phyloP scores from a whole-genome alignment of 2,888 invertebrate genomes.

The Cecidostiba fungosa region DNA sequence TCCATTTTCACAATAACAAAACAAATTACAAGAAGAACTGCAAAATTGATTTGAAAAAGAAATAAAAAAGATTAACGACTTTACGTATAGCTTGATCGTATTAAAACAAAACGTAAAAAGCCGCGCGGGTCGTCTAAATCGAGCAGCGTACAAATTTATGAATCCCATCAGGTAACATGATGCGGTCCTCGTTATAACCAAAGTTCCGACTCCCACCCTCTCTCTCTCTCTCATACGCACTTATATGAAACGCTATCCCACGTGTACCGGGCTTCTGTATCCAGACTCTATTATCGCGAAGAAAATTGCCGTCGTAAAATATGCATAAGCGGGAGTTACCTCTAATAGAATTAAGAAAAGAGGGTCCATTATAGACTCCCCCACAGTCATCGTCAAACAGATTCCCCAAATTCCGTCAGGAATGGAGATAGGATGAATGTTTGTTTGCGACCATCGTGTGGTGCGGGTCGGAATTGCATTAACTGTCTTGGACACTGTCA shows the following conservation, averaged over 20 bases:
- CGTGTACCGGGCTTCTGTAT: not conserved
- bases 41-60: no score
- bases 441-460: not conserved
- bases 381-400: not conserved
- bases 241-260: not conserved
- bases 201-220: not conserved
- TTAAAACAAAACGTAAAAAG: not conserved
- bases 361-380: not conserved
- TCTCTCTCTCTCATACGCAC: not conserved
- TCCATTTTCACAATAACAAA: no score
- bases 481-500: not conserved
- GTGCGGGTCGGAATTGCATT: not conserved
- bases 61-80: no score
- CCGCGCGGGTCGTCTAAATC: not conserved
- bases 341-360: not conserved
- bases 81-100: not conserved
- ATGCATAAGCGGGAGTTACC: conserved; percentile 12
- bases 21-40: no score
- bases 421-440: not conserved
- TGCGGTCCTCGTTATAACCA: not conserved
- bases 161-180: not conserved
- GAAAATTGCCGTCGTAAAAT: conserved; percentile 33
- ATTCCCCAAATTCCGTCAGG: not conserved
- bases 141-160: not conserved
- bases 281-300: not conserved